phyloP scores from a whole-genome alignment of 2,888 invertebrate genomes.

The Cantharis rustica region DNA sequence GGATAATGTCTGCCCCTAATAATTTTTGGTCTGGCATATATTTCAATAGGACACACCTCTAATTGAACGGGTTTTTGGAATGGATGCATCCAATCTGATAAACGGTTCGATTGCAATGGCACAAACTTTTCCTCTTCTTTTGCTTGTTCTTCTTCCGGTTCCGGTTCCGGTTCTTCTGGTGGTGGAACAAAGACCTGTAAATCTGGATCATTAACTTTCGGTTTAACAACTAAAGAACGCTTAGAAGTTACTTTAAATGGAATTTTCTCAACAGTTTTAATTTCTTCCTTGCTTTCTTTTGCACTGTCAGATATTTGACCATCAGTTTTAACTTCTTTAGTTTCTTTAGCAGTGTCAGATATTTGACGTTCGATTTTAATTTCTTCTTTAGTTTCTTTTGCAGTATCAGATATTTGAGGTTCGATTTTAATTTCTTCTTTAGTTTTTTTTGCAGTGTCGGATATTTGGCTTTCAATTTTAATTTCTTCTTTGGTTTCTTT shows the following conservation, averaged over 20 bases:
- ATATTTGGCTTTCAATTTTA: too few species aligned
- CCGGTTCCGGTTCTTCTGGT: slow-evolving; percentile 32
- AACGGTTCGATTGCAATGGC: slow-evolving; percentile 52
- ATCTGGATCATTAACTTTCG: slow-evolving; percentile 50
- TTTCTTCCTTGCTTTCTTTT: neutral
- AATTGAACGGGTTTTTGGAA: slow-evolving; percentile 52
- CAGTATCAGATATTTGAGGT: too few species aligned
- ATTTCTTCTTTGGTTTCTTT: too few species aligned
- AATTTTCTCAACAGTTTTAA: neutral
- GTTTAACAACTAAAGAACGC: slow-evolving; percentile 51
- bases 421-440: too few species aligned
- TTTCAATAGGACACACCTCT: slow-evolving; percentile 52
- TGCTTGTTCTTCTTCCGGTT: slow-evolving; percentile 52
- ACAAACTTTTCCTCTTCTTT: slow-evolving; percentile 52
- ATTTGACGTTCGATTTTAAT: too few species aligned
- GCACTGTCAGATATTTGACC: neutral
- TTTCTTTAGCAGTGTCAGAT: too few species aligned
- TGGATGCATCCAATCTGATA: slow-evolving; percentile 53
- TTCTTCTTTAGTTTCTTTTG: too few species aligned
- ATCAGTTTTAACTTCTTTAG: neutral
- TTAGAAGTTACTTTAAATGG: slow-evolving; percentile 46
- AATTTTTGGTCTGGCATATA: slow-evolving; percentile 53
- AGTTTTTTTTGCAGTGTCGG: too few species aligned
- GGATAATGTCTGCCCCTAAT: slow-evolving; percentile 53
- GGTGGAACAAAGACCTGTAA: slow-evolving; percentile 46